Evolutionary conservation across 2,888 invertebrate species (phyloP).

Genomic region (Phymatocera aterrima): DNA sequence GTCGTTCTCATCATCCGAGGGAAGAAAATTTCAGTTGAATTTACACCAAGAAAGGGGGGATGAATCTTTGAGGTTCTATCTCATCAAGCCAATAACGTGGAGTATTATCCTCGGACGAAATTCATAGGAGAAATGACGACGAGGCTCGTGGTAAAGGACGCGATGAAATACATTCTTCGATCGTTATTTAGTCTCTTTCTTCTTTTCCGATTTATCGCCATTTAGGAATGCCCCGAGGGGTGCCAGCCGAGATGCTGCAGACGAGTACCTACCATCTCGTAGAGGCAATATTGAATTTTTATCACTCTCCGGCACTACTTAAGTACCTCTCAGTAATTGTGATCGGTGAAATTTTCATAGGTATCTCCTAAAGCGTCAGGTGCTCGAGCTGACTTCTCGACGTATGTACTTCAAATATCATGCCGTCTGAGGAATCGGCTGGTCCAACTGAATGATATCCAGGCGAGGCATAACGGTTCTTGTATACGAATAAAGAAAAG

Average conservation of each 20-base stretch:
- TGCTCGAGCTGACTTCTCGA: neutral
- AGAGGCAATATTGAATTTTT: slow-evolving; percentile 37
- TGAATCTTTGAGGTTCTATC: neutral
- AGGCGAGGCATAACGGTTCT: neutral
- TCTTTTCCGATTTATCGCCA: slow-evolving; percentile 6
- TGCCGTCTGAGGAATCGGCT: neutral
- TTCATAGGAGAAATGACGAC: neutral
- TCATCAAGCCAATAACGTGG: neutral
- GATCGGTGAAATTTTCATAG: slow-evolving; percentile 44
- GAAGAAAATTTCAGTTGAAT: neutral
- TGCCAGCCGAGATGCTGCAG: neutral
- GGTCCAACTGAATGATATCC: slow-evolving; percentile 22
- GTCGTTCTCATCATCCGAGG: neutral
- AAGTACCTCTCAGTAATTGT: slow-evolving; percentile 26
- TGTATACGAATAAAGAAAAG: slow-evolving; percentile 19
- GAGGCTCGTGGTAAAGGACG: neutral
- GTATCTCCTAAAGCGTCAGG: slow-evolving; percentile 26
- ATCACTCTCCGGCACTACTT: slow-evolving; percentile 26
- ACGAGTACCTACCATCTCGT: neutral
- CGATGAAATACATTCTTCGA: neutral
- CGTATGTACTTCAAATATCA: neutral
- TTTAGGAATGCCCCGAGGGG: neutral
- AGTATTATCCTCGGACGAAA: slow-evolving; percentile 3
- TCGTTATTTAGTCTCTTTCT: slow-evolving; percentile 9
- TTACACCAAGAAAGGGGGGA: neutral